Conservation (phyloP, 2,113 vertebrate genomes). For the Centropus bengalensis region DNA sequence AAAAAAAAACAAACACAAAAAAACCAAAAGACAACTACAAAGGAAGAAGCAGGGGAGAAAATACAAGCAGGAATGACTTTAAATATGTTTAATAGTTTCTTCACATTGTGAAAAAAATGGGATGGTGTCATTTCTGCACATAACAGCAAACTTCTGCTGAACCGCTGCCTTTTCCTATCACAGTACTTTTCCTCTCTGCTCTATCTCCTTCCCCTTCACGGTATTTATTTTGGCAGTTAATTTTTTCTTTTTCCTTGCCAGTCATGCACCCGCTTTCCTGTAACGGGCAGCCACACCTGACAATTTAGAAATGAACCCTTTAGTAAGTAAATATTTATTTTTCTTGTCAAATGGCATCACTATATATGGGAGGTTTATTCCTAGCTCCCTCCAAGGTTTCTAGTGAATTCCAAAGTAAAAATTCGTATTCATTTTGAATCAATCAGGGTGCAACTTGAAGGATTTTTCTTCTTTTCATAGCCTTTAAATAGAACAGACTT, state of each 20-base stretch:
- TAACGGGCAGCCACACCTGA: conserved; percentile 49
- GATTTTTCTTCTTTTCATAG: background rate
- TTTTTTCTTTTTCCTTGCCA: conserved; percentile 41
- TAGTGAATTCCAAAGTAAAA: conserved; percentile 1
- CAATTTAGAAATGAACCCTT: background rate
- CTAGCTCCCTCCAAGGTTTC: background rate
- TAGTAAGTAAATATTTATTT: conserved; percentile 45
- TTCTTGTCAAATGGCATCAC: background rate
- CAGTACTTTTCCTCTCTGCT: conserved; percentile 31
- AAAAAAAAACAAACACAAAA: background rate
- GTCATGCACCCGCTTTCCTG: background rate
- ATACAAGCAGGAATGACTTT: background rate
- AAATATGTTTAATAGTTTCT: conserved; percentile 26
- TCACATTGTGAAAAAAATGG: background rate
- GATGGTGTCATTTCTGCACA: conserved; percentile 23
- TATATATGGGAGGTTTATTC: background rate
- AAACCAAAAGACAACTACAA: background rate
- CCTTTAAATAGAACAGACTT: background rate
- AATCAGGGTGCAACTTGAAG: background rate
- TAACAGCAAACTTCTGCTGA: conserved; percentile 40
- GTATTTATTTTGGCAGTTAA: conserved; percentile 15
- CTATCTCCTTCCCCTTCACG: conserved; percentile 13
- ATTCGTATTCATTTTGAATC: background rate
- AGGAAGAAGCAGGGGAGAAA: background rate
- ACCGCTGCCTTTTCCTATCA: conserved; percentile 44